Evolutionary conservation across 2,113 vertebrate genomes (phyloP).

Genomic region (Etia nguti): DNA sequence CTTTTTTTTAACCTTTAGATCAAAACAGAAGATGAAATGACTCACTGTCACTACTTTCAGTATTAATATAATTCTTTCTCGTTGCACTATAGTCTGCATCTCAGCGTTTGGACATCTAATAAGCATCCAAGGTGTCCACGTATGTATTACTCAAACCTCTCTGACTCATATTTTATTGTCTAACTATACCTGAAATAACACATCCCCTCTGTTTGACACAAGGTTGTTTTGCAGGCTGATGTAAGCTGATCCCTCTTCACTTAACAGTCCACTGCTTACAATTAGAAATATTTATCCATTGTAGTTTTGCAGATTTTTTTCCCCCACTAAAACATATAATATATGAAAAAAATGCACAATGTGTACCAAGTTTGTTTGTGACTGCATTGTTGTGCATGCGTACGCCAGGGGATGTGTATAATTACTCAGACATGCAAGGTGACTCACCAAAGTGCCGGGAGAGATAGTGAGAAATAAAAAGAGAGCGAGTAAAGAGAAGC

Average conservation of each 20-base stretch:
- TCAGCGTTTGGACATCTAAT: not conserved
- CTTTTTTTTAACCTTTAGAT: not conserved
- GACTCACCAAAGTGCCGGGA: constrained; percentile 51
- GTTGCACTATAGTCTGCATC: not conserved
- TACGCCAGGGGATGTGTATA: constrained; percentile 29
- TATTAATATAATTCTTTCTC: not conserved
- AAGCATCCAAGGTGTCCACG: not conserved
- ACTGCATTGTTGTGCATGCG: constrained; percentile 19
- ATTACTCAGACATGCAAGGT: constrained; percentile 56
- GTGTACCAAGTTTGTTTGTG: constrained; percentile 1
- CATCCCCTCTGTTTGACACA: not conserved
- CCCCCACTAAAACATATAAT: not conserved
- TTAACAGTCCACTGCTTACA: not conserved
- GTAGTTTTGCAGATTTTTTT: not conserved
- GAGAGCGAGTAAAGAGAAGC: constrained; percentile 7
- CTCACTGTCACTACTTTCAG: not conserved
- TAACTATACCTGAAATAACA: not conserved
- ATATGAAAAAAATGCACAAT: not conserved
- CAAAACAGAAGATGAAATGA: not conserved
- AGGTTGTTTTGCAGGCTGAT: not conserved
- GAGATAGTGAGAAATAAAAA: constrained; percentile 21
- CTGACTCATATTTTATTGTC: not conserved
- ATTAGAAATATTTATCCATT: not conserved
- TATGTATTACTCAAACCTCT: not conserved
- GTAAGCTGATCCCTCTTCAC: not conserved